phyloP scores from a whole-genome alignment of 2,113 vertebrate genomes.

The Sinosuthora webbiana region DNA sequence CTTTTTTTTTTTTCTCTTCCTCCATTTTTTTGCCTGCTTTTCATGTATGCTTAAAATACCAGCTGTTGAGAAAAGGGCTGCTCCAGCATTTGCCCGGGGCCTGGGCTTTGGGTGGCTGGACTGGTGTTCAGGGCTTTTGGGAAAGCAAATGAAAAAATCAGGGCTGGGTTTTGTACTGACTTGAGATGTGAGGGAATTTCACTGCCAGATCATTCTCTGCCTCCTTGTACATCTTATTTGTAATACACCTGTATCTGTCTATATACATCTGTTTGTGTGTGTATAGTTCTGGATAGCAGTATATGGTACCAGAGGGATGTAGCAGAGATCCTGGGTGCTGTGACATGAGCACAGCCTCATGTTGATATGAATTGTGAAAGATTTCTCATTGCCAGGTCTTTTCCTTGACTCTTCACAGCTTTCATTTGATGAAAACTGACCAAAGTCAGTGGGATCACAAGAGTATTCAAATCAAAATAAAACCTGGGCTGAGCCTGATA shows the following conservation, averaged over 20 bases:
- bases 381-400: background rate
- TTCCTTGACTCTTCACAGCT: background rate
- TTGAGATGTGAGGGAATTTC: background rate
- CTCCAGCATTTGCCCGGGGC: background rate
- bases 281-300: background rate
- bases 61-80: background rate
- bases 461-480: background rate
- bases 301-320: accelerated
- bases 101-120: background rate
- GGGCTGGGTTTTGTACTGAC: background rate
- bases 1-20: background rate
- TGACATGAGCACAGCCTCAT: background rate
- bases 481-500: background rate
- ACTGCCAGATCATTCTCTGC: background rate
- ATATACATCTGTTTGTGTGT: background rate
- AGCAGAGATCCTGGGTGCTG: background rate
- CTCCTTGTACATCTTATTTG: background rate
- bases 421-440: background rate
- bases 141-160: background rate
- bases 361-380: background rate
- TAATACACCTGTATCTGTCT: background rate
- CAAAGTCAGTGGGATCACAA: background rate
- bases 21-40: background rate
- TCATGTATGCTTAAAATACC: background rate
- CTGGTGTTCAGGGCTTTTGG: background rate